phyloP scores from a whole-genome alignment of 2,113 vertebrate genomes.

The Sceloporus undulatus region DNA sequence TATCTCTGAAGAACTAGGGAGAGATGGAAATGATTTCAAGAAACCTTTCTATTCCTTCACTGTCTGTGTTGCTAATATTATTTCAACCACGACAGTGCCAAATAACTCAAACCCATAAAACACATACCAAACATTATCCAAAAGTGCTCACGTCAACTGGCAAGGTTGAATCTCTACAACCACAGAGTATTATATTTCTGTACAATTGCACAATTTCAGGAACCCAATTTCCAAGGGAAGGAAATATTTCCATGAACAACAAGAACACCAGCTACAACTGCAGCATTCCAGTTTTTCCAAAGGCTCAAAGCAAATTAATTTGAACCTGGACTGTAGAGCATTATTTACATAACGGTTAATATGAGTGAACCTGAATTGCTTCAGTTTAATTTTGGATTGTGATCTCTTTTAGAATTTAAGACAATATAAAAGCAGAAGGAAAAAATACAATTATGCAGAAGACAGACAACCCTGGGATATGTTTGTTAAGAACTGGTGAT shows the following conservation, averaged over 20 bases:
- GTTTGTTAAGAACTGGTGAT: not conserved
- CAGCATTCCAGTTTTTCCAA: slow-evolving; percentile 10
- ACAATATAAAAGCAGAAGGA: not conserved
- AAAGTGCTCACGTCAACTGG: not conserved
- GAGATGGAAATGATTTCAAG: slow-evolving; percentile 37
- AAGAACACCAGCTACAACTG: not conserved
- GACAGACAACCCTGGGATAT: not conserved
- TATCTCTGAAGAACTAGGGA: fast-evolving
- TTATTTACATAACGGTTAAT: not conserved
- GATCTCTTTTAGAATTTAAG: not conserved
- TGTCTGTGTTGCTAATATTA: not conserved
- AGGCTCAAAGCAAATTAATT: slow-evolving; percentile 18
- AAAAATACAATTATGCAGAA: not conserved
- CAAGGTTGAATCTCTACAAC: not conserved
- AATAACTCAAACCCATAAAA: not conserved
- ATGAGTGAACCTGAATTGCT: not conserved
- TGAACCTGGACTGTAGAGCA: not conserved
- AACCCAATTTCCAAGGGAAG: not conserved
- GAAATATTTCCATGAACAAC: slow-evolving; percentile 20
- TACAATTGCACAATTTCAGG: slow-evolving; percentile 14
- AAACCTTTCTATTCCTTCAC: not conserved
- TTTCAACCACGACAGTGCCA: not conserved
- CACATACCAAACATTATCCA: not conserved
- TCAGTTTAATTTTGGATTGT: not conserved
- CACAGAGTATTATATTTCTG: slow-evolving; percentile 10